These are phyloP conservation scores for Dermatophagoides farinae DNA, from an alignment of 1,140 invertebrate species.

Conservation along the genomic window DNA sequence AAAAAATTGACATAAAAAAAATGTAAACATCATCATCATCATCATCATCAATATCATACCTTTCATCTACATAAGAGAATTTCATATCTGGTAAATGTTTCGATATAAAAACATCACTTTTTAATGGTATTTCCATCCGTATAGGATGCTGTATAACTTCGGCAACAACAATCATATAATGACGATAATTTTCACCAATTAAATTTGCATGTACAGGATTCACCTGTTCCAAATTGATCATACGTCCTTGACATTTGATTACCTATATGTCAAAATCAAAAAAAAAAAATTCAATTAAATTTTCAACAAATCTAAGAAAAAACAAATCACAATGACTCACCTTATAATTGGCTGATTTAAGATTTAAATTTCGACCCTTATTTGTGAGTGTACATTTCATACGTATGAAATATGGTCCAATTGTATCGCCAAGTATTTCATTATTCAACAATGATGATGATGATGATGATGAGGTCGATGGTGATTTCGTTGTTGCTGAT, in stretches of 20 bases:
- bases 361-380: slow-evolving; percentile 70
- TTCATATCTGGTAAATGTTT: slow-evolving; percentile 83
- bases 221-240: slow-evolving; percentile 30
- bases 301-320: background rate
- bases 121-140: slow-evolving; percentile 71
- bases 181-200: slow-evolving; percentile 12
- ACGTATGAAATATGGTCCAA: slow-evolving; percentile 48
- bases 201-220: background rate
- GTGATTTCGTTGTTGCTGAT: background rate
- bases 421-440: slow-evolving; percentile 21
- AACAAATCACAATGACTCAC: slow-evolving; percentile 30
- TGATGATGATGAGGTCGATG: background rate
- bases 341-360: slow-evolving; percentile 81
- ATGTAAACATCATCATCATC: background rate
- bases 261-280: slow-evolving; percentile 39
- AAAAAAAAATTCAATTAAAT: no score
- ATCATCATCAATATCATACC: slow-evolving; percentile 36
- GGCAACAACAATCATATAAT: slow-evolving; percentile 51
- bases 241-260: slow-evolving; percentile 61
- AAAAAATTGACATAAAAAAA: slow-evolving; percentile 3
- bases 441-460: no score
- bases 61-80: slow-evolving; percentile 77
- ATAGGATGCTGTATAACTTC: slow-evolving; percentile 76
- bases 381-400: slow-evolving; percentile 75
- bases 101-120: slow-evolving; percentile 65